These are phyloP conservation scores for Polypterus bichir DNA, from an alignment of 2,113 vertebrate genomes.

Conservation along the genomic window DNA sequence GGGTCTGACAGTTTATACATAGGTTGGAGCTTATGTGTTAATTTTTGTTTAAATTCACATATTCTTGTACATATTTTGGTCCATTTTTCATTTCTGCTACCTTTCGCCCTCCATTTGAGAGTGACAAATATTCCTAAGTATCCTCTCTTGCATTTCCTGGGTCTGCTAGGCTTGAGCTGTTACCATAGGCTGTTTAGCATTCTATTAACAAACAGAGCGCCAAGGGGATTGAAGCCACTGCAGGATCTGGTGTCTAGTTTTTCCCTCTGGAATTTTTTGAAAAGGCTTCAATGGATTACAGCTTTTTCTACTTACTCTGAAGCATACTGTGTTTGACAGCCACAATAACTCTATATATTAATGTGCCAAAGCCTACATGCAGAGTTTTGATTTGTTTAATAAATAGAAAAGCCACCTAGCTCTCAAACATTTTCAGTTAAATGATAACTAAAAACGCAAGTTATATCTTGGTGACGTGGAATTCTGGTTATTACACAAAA, in stretches of 20 bases:
- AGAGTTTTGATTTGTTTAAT: background rate
- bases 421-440: too few species aligned
- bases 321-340: background rate
- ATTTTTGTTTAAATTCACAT: conserved; percentile 27
- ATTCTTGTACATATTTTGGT: conserved; percentile 27
- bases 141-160: background rate
- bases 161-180: conserved; percentile 15
- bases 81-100: conserved; percentile 19
- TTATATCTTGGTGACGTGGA: too few species aligned
- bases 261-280: conserved; percentile 20
- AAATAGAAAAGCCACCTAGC: too few species aligned
- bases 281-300: conserved; percentile 14
- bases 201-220: conserved; percentile 25
- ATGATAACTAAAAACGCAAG: too few species aligned
- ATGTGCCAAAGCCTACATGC: background rate
- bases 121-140: conserved; percentile 28
- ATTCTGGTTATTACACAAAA: too few species aligned
- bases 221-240: conserved; percentile 22
- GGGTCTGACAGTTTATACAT: conserved; percentile 16
- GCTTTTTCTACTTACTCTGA: conserved; percentile 10
- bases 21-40: conserved; percentile 20
- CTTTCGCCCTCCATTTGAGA: conserved; percentile 14
- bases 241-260: conserved; percentile 13
- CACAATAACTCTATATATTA: background rate
- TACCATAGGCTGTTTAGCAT: conserved; percentile 25